Conservation (phyloP, 2,113 vertebrate species). For the Scopus umbretta region DNA sequence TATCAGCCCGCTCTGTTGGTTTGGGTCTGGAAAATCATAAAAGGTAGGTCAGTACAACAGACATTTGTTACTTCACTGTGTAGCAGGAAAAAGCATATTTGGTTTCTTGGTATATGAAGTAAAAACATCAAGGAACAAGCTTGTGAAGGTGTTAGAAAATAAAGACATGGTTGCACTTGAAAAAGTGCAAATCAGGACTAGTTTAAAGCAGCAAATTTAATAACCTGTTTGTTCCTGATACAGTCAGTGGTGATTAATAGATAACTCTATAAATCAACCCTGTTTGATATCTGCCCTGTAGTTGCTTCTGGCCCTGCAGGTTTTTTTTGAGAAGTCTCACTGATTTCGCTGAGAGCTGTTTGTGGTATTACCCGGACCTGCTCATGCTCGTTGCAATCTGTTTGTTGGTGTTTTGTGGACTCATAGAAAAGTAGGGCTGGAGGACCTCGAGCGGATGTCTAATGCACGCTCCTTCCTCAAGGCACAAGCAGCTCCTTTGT, state of each 20-base stretch:
- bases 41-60: background rate
- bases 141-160: background rate
- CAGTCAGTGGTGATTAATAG: background rate
- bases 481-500: background rate
- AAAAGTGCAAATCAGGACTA: background rate
- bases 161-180: background rate
- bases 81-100: background rate
- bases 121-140: background rate
- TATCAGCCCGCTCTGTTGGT: background rate
- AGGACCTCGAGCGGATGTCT: background rate
- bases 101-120: background rate
- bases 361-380: background rate
- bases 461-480: accelerated
- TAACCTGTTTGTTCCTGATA: background rate
- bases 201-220: background rate
- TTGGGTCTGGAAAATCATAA: background rate
- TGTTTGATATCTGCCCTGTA: background rate
- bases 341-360: background rate
- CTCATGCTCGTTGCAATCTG: background rate
- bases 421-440: background rate
- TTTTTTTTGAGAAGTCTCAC: background rate
- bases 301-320: background rate
- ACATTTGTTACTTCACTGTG: background rate
- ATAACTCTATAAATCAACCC: background rate
- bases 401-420: background rate